Conservation (phyloP, 2,888 invertebrate species). For the Copidosoma aretas region DNA sequence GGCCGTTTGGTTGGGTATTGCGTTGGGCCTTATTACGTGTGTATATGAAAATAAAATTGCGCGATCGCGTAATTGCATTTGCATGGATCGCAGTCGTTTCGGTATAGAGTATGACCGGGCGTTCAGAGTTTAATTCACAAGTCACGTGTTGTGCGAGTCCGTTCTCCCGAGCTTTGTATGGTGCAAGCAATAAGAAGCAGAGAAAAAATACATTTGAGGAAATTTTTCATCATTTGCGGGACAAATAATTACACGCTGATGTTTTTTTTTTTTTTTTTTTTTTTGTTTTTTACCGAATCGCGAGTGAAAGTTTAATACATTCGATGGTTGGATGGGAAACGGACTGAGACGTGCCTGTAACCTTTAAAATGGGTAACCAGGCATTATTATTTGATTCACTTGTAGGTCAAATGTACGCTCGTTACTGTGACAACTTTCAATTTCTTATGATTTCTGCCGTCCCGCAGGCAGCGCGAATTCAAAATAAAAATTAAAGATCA, state of each 20-base stretch:
- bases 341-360: background rate
- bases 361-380: constrained; percentile 10
- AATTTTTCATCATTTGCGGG: constrained; percentile 3
- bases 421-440: constrained; percentile 31
- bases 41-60: too few species aligned
- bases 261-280: background rate
- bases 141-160: too few species aligned
- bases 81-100: too few species aligned
- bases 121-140: too few species aligned
- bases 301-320: constrained; percentile 30
- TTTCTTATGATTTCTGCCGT: constrained; percentile 25
- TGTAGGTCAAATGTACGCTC: constrained; percentile 30
- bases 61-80: too few species aligned
- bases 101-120: too few species aligned
- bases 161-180: too few species aligned
- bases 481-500: background rate
- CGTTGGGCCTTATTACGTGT: too few species aligned
- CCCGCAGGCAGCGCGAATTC: constrained; percentile 12
- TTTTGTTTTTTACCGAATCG: constrained; percentile 15
- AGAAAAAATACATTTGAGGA: background rate
- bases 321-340: constrained; percentile 14
- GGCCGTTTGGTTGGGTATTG: too few species aligned
- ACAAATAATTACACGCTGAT: too few species aligned
- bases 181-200: too few species aligned
- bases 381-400: constrained; percentile 13